Conservation (phyloP, 2,888 invertebrate genomes). For the Chloromyia formosa region DNA sequence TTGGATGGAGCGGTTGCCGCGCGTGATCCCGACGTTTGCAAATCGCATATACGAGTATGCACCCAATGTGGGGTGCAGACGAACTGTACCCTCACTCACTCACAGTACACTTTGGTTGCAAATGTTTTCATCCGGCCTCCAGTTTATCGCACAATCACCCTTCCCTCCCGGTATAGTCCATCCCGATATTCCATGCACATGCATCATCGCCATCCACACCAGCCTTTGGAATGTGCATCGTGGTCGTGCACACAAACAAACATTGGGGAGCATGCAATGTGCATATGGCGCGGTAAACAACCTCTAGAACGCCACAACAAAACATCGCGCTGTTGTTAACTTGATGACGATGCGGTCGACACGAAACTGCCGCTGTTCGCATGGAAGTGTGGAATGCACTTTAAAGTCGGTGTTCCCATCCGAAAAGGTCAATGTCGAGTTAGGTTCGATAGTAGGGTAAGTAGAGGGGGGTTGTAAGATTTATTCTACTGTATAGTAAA, state of each 20-base stretch:
- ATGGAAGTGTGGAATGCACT: no score
- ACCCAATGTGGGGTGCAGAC: background rate
- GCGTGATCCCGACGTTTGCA: slow-evolving; percentile 3
- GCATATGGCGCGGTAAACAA: slow-evolving; percentile 42
- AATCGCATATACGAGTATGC: slow-evolving; percentile 1
- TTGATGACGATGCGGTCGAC: no score
- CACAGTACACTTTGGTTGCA: background rate
- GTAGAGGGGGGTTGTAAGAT: no score
- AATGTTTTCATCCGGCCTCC: slow-evolving; percentile 26
- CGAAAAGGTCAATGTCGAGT: no score
- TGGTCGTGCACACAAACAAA: background rate
- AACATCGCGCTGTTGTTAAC: background rate
- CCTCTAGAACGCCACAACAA: slow-evolving; percentile 43
- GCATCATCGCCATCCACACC: background rate
- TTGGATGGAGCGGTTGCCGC: background rate
- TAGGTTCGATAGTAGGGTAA: no score
- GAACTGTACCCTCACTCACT: background rate
- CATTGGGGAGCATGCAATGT: slow-evolving; percentile 20
- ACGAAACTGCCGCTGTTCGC: no score
- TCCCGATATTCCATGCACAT: background rate
- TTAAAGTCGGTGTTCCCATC: no score
- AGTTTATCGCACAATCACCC: slow-evolving; percentile 1
- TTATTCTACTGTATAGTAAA: no score
- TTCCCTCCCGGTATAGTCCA: background rate
- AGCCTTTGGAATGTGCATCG: slow-evolving; percentile 16